Conservation (phyloP, 2,113 vertebrate species). For the Synchiropus splendidus region DNA sequence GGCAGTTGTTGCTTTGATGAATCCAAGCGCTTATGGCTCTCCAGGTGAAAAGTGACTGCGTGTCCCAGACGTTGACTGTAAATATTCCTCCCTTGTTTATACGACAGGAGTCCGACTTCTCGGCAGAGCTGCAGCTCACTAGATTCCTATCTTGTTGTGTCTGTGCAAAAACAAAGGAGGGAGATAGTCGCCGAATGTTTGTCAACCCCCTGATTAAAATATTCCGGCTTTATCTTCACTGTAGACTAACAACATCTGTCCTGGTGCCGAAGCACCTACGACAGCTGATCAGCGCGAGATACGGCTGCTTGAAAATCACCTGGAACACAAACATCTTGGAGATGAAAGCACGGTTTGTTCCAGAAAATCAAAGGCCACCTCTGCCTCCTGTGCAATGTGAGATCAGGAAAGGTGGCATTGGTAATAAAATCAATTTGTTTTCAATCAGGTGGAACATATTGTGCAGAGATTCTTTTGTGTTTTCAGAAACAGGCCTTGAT, state of each 20-base stretch:
- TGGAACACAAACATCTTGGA: constrained; percentile 8
- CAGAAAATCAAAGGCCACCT: constrained; percentile 39
- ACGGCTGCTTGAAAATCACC: constrained; percentile 16
- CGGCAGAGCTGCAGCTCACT: constrained; percentile 25
- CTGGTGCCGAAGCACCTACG: constrained; percentile 23
- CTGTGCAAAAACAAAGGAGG: constrained; percentile 16
- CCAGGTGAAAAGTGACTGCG: constrained; percentile 38
- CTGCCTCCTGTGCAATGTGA: constrained; percentile 21
- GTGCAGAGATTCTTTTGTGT: constrained; percentile 38
- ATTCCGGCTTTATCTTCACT: constrained; percentile 23
- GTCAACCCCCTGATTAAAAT: constrained; percentile 18
- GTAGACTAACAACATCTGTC: constrained; percentile 16
- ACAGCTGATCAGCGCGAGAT: constrained; percentile 31
- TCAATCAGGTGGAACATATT: constrained; percentile 50
- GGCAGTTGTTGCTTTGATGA: constrained; percentile 57
- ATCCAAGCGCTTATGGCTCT: constrained; percentile 40
- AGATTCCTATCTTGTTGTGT: neutral
- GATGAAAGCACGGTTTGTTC: constrained; percentile 29
- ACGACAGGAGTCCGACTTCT: constrained; percentile 17
- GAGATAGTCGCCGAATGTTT: constrained; percentile 34
- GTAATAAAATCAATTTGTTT: constrained; percentile 62
- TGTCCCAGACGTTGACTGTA: constrained; percentile 52
- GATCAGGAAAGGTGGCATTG: constrained; percentile 34
- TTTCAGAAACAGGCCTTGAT: constrained; percentile 50
- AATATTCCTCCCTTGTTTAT: constrained; percentile 46